Evolutionary conservation across 2,888 invertebrate genomes (phyloP), one percentile per base, ranked within the genome.

Genomic region (Leucophenga maculata): DNA sequence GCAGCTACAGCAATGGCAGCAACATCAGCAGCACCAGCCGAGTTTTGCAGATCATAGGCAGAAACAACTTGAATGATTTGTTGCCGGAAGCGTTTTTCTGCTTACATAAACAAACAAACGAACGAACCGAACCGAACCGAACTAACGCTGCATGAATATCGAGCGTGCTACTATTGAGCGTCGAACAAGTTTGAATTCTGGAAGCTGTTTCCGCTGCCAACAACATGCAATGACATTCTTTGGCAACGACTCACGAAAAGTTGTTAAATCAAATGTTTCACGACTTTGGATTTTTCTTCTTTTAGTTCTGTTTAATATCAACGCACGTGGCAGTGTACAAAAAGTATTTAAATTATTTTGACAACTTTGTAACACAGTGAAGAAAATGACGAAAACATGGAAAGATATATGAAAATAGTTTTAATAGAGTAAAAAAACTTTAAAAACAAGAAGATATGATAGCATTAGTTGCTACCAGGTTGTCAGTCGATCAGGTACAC

Each of bases 11-110:
- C 20, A 8, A 14, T n/a, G n/a, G n/a, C n/a, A 55, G 57, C 57
- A 68, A 14, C 70, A 67, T n/a, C 68, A 66, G 44, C 70, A 54
- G 46, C 69, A 31, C n/a, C 66, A 65, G 14, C 46, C 20, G 50
- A 44, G 48, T 26, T 3, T 26, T 26, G 26, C 26, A 39, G 31
- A 50, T 2, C 50, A 50, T 50, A 50, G n/a, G 50, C 77, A 74
- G 75, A 76, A 71, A 72, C 72, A 71, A 74, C 71, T 70, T 74
- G 72, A 64, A 64, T 64, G 78, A 79, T 75, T 79, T 77, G 73
- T 75, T 75, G 83, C 80, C 80, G 80, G 80, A 80, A 80, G 83
- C 79, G 75, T 81, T 80, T 80, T 83, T 78, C 78, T 73, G 78
- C 77, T 75, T 73, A 74, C 71, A 79, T 82, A 79, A 80, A 80